phyloP scores from a whole-genome alignment of 1,140 invertebrate genomes.

The Aplysia californica region DNA sequence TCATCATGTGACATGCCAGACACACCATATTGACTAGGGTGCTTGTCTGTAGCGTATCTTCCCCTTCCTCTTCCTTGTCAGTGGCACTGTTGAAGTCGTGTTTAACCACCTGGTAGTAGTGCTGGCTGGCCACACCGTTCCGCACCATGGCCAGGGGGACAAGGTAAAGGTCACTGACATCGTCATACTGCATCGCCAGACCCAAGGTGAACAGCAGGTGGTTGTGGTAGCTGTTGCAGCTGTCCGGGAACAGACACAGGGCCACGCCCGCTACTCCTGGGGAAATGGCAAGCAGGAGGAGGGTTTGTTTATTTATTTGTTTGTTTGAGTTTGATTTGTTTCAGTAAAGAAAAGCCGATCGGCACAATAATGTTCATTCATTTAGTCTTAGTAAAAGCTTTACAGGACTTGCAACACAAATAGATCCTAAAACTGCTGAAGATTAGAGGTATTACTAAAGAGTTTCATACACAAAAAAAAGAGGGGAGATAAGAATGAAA shows the following conservation, averaged over 20 bases:
- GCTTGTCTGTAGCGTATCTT: neutral
- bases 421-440: neutral
- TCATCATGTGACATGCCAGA: neutral
- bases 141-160: too few species aligned
- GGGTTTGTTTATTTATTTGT: neutral
- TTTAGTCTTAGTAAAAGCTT: neutral
- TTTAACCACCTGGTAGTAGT: neutral
- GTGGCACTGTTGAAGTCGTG: neutral
- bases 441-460: neutral
- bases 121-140: too few species aligned
- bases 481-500: too few species aligned
- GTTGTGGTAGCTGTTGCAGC: neutral
- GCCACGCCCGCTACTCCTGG: neutral
- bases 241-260: conserved; percentile 9
- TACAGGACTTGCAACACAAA: neutral
- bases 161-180: conserved; percentile 16
- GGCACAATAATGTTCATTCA: too few species aligned
- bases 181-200: conserved; percentile 20
- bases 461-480: too few species aligned
- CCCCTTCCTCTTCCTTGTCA: neutral
- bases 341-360: too few species aligned
- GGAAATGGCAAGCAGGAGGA: neutral
- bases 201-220: conserved; percentile 10
- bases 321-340: neutral
- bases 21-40: neutral